These are phyloP conservation scores for Sinocyclocheilus rhinocerous DNA, from an alignment of 2,113 vertebrate genomes.

Conservation along the genomic window DNA sequence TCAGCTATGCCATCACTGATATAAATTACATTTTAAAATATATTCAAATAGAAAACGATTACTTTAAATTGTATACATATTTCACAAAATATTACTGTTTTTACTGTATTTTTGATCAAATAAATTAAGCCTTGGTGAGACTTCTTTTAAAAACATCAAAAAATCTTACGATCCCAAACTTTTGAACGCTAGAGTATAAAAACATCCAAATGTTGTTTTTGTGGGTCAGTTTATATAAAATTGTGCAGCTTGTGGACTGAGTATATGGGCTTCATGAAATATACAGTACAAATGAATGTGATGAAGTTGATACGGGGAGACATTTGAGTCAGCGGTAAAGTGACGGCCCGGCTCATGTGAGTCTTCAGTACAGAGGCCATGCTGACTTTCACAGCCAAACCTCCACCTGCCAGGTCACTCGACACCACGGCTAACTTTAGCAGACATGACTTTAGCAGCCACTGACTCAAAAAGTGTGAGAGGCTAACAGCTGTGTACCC, in stretches of 20 bases:
- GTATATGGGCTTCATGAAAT: not conserved
- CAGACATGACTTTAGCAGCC: not conserved
- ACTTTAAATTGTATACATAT: not conserved
- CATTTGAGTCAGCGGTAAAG: not conserved
- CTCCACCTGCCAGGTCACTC: constrained; percentile 8
- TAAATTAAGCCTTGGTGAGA: not conserved
- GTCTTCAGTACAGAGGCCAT: not conserved
- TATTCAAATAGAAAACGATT: not conserved
- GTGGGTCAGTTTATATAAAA: not conserved
- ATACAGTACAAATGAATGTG: not conserved
- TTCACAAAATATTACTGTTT: not conserved
- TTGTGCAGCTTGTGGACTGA: not conserved
- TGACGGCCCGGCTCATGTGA: not conserved
- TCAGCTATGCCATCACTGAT: not conserved
- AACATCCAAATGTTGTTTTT: not conserved
- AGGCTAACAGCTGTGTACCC: constrained; percentile 27
- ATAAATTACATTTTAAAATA: not conserved
- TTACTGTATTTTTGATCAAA: not conserved
- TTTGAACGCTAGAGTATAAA: not conserved
- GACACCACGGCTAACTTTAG: constrained; percentile 19
- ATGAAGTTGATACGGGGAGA: not conserved
- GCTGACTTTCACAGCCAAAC: constrained; percentile 18
- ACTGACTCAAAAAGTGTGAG: constrained; percentile 4
- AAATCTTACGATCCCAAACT: not conserved
- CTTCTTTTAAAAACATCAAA: not conserved